Conservation (phyloP, 2,113 vertebrate species). For the Spheniscus mendiculus region DNA sequence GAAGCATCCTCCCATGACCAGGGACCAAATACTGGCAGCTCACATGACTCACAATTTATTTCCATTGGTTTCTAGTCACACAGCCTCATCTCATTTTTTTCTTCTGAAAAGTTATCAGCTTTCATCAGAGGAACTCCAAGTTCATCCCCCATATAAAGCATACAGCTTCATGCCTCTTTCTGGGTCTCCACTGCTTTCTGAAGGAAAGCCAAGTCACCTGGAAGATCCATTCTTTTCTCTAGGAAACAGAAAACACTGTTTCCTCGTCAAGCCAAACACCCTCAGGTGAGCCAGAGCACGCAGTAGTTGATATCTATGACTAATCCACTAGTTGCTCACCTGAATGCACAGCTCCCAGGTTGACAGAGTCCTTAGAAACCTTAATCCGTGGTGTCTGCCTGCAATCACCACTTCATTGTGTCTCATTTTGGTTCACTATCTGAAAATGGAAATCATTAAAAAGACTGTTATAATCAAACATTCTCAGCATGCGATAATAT, state of each 20-base stretch:
- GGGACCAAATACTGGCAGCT: neutral
- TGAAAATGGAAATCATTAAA: neutral
- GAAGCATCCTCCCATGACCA: neutral
- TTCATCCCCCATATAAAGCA: neutral
- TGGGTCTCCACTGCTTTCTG: neutral
- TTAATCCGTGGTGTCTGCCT: neutral
- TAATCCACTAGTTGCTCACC: neutral
- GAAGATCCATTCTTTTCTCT: neutral
- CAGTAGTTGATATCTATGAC: neutral
- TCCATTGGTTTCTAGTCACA: neutral
- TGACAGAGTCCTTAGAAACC: neutral
- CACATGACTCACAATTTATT: neutral
- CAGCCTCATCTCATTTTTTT: neutral
- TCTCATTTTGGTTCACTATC: neutral
- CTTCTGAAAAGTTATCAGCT: neutral
- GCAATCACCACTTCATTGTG: neutral
- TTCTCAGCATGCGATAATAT: neutral
- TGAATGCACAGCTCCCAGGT: neutral
- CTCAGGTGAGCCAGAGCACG: neutral
- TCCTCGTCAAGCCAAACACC: neutral
- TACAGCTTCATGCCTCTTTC: neutral
- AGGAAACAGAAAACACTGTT: neutral
- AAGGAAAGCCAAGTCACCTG: neutral
- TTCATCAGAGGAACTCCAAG: neutral
- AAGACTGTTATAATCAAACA: neutral